These are phyloP conservation scores for Venusia cambrica DNA, from an alignment of 2,888 invertebrate species.

Conservation along the genomic window DNA sequence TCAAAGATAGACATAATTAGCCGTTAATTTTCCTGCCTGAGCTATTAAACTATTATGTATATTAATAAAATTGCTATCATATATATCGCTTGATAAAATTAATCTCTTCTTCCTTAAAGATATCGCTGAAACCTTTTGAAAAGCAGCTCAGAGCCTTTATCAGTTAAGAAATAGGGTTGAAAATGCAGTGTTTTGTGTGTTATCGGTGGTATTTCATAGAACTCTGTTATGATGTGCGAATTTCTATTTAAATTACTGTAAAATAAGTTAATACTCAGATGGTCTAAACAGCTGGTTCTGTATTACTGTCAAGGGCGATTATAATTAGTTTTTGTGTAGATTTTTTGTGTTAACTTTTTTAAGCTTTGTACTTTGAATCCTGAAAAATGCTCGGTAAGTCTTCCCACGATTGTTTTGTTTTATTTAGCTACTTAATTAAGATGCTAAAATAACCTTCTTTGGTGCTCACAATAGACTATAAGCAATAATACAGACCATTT, in stretches of 20 bases:
- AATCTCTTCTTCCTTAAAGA: slow-evolving; percentile 17
- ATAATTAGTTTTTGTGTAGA: slow-evolving; percentile 1
- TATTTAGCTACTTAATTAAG: no score
- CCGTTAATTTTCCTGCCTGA: background rate
- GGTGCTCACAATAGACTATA: no score
- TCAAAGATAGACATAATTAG: no score
- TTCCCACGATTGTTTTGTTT: no score
- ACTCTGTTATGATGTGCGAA: background rate
- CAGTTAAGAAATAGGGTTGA: slow-evolving; percentile 1
- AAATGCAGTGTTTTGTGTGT: slow-evolving; percentile 1
- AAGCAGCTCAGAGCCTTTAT: slow-evolving; percentile 2
- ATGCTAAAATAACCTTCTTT: no score
- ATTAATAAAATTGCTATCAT: slow-evolving; percentile 6
- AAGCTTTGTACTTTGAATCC: slow-evolving; percentile 5
- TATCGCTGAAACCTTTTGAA: background rate
- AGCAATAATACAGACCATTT: no score
- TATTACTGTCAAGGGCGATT: slow-evolving; percentile 17
- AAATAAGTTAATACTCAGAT: slow-evolving; percentile 8
- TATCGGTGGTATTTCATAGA: slow-evolving; percentile 1
- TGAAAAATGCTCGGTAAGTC: slow-evolving; percentile 18
- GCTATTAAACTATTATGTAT: slow-evolving; percentile 3
- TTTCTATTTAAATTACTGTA: slow-evolving; percentile 15
- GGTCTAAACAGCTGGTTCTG: slow-evolving; percentile 18
- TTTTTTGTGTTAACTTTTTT: slow-evolving; percentile 7
- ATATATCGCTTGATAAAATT: slow-evolving; percentile 13